phyloP scores from a whole-genome alignment of 2,888 invertebrate species.

The Meiosimyza decipiens region DNA sequence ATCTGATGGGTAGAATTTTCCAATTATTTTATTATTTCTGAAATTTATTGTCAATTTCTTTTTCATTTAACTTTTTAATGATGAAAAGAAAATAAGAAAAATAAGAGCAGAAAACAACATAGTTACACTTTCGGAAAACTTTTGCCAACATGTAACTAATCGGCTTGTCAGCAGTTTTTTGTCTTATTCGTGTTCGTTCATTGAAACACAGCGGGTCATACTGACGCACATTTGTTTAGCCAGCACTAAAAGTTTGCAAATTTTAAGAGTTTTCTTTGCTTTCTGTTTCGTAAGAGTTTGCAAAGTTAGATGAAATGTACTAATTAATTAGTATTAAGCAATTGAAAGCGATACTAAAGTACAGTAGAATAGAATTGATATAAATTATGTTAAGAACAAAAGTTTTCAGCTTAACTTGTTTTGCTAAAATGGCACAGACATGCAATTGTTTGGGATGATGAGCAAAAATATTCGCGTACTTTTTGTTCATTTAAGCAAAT shows the following conservation, averaged over 20 bases:
- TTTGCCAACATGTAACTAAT: conserved; percentile 5
- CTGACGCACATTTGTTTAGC: conserved; percentile 2
- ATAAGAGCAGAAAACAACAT: not conserved
- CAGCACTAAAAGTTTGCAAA: conserved; percentile 6
- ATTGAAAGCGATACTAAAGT: not conserved
- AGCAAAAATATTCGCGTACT: no score
- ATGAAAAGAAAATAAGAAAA: not conserved
- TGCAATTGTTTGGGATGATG: not conserved
- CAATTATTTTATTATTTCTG: not conserved
- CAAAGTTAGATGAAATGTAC: conserved; percentile 8
- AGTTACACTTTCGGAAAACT: not conserved
- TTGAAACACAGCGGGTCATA: not conserved
- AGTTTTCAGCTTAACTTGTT: no score
- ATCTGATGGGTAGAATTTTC: no score
- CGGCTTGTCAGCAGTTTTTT: conserved; percentile 2
- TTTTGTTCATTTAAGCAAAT: no score
- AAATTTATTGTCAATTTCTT: conserved; percentile 1
- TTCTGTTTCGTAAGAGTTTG: not conserved
- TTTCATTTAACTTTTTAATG: not conserved
- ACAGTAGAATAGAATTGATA: not conserved
- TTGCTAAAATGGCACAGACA: no score
- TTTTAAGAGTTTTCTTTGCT: conserved; percentile 10
- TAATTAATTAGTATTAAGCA: conserved; percentile 27
- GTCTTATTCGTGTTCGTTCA: not conserved
- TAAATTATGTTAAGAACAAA: no score